Conservation (phyloP, 1,140 invertebrate species). For the Apis dorsata region DNA sequence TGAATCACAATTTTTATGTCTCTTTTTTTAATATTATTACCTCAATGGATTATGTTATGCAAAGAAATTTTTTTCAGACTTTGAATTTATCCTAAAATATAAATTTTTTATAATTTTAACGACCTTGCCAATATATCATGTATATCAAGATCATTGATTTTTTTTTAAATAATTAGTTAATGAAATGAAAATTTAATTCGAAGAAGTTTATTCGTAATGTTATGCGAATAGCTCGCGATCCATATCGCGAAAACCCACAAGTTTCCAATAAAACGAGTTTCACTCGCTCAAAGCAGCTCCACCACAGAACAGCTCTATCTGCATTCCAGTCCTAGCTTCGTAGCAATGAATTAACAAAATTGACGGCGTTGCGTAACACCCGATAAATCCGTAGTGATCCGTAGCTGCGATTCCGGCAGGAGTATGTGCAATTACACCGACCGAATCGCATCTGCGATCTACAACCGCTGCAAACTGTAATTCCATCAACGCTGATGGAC, state of each 20-base stretch:
- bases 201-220: too few species aligned
- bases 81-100: too few species aligned
- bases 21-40: too few species aligned
- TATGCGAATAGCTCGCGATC: neutral
- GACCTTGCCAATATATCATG: too few species aligned
- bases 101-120: too few species aligned
- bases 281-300: neutral
- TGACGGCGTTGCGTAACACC: conserved; percentile 18
- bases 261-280: neutral
- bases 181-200: too few species aligned
- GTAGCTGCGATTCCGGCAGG: conserved; percentile 3
- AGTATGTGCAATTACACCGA: conserved; percentile 13
- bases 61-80: too few species aligned
- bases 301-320: neutral
- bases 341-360: conserved; percentile 35
- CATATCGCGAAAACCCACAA: neutral
- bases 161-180: too few species aligned
- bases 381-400: conserved; percentile 26
- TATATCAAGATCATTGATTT: too few species aligned
- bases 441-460: neutral
- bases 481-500: neutral
- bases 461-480: neutral
- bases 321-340: neutral
- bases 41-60: too few species aligned
- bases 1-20: too few species aligned